phyloP scores from a whole-genome alignment of 2,888 invertebrate genomes.

The Polymixis flavicincta region DNA sequence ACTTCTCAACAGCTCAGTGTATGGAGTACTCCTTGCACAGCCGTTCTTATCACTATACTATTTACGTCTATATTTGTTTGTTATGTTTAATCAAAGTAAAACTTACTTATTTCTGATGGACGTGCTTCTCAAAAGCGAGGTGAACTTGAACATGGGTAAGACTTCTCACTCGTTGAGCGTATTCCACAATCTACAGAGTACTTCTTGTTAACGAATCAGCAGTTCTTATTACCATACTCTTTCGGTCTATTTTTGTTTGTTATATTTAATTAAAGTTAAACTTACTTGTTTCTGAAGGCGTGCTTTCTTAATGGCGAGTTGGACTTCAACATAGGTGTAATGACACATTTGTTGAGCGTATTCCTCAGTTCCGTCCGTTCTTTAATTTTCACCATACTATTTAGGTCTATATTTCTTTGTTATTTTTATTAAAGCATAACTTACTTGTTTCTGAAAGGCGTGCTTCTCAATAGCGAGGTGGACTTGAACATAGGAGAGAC shows the following conservation, averaged over 20 bases:
- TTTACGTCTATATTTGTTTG: no score
- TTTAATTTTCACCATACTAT: background rate
- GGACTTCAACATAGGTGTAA: conserved; percentile 78
- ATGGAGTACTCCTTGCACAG: no score
- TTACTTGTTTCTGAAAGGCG: conserved; percentile 83
- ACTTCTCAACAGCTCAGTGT: conserved; percentile 75
- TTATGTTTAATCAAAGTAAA: no score
- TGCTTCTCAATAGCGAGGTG: conserved; percentile 81
- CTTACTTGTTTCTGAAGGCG: conserved; percentile 81
- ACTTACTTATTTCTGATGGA: no score
- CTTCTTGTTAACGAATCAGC: conserved; percentile 89
- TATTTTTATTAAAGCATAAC: conserved; percentile 14
- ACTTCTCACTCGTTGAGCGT: conserved; percentile 82
- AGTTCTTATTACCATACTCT: background rate
- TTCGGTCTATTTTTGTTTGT: conserved; percentile 3
- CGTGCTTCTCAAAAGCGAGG: conserved; percentile 82
- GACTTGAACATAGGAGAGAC: conserved; percentile 79
- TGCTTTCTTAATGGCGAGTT: conserved; percentile 81
- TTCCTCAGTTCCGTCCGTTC: conserved; percentile 72
- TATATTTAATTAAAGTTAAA: conserved; percentile 8
- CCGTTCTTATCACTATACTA: no score
- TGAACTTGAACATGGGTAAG: conserved; percentile 78
- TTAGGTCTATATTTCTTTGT: conserved; percentile 5
- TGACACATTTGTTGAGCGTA: conserved; percentile 81
- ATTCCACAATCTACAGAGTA: conserved; percentile 80